Base-by-base conservation (phyloP, 2,113 vertebrate species). In the Elaphurus davidianus region DNA sequence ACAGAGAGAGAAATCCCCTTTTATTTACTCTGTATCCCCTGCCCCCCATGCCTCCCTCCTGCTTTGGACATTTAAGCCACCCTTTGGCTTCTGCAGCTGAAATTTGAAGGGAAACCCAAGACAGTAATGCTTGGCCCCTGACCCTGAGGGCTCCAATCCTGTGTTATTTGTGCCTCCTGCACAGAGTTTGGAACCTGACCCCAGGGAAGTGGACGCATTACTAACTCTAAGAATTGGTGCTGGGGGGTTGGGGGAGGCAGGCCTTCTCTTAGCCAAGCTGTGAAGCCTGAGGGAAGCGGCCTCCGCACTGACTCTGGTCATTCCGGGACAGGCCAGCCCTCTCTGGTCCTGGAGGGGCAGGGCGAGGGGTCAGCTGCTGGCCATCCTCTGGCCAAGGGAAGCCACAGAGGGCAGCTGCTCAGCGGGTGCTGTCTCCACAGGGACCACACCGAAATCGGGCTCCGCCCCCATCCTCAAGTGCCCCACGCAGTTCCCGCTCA, bases 401-500 rank as follows among this genome's bases (percentile, higher is more conserved):
- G 30, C 36, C 6, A 4, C 45, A 17, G 62, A 43, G 40, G 76
- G 52, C 67, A 7, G 50, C 55, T 11, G 45, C 76, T 97, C 36
- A 97, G 40, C 2, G 4, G 40, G 19, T 3, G 0, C 23, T 98
- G 55, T 98, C 30, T 97, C 84, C n/a, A 28, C 99, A 99, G 99
- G 99, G 2, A 86, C 99, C 81, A 99, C 99, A 0, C 99, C 99
- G 6, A 99, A 99, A 95, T 98, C 98, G 0, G 98, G 99, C 50
- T 98, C 76, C 0, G 13, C 98, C 0, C 99, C 99, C 9, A 99
- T 99, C 60, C 97, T 99, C 97, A 99, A 99, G 98, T 99, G 99
- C 97, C 99, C 99, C 54, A 99, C 99, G 0, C 98, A 99, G 98
- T 99, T 99, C 98, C 99, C 99, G 0, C 99, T 99, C 96, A 99